Evolutionary conservation across 2,797 vertebrate species (phyloP).

Genomic region (Austrolebias charrua): DNA sequence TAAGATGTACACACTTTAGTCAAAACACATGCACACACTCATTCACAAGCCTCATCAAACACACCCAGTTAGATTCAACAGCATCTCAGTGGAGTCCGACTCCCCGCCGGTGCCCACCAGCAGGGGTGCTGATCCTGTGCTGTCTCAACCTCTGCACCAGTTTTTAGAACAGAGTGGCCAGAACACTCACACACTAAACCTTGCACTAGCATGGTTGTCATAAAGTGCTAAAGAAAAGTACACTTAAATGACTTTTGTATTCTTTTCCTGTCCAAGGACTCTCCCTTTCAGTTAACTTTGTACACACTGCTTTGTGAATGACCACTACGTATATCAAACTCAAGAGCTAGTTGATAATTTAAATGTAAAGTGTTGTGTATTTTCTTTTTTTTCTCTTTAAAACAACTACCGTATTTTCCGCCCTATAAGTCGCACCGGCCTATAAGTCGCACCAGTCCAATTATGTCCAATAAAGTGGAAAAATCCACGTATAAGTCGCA

Average conservation of each 20-base stretch:
- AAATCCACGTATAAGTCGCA: too few species aligned
- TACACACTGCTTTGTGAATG: neutral
- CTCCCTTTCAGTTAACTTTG: slow-evolving; percentile 13
- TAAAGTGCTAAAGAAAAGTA: slow-evolving; percentile 31
- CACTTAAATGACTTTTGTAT: slow-evolving; percentile 39
- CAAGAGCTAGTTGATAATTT: too few species aligned
- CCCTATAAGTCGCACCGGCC: too few species aligned
- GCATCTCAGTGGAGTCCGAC: slow-evolving; percentile 64
- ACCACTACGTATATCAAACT: neutral
- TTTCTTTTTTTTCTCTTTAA: too few species aligned
- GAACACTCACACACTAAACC: slow-evolving; percentile 22
- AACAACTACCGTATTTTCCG: too few species aligned
- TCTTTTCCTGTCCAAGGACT: slow-evolving; percentile 21
- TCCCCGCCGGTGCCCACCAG: slow-evolving; percentile 70
- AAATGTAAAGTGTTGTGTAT: too few species aligned
- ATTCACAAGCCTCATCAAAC: slow-evolving; percentile 35
- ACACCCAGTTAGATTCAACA: slow-evolving; percentile 46
- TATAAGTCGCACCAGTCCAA: too few species aligned
- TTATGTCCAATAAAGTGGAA: too few species aligned
- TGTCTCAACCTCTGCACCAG: slow-evolving; percentile 50
- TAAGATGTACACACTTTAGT: slow-evolving; percentile 52
- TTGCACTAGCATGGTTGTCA: slow-evolving; percentile 34
- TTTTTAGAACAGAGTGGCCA: slow-evolving; percentile 38
- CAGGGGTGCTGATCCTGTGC: slow-evolving; percentile 65
- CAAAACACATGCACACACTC: slow-evolving; percentile 9